These are phyloP conservation scores for Leptopilina clavipes DNA, from an alignment of 1,140 invertebrate genomes.

Conservation along the genomic window DNA sequence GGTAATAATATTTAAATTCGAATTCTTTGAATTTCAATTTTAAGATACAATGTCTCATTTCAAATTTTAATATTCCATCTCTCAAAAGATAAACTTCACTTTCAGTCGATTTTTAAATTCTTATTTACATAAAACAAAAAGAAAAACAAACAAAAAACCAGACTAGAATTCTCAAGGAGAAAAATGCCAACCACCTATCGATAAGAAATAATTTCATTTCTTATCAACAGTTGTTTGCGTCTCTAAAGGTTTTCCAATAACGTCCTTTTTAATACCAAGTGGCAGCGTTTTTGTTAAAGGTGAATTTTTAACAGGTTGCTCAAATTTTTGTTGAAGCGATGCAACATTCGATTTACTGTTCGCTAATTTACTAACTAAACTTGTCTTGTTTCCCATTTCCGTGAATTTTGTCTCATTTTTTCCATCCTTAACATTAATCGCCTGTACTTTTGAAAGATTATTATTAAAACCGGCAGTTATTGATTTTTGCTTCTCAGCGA, in stretches of 20 bases:
- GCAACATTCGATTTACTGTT: conserved; percentile 81
- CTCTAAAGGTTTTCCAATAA: conserved; percentile 44
- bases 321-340: conserved; percentile 84
- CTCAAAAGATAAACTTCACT: background rate
- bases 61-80: no score
- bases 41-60: no score
- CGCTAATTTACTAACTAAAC: conserved; percentile 63
- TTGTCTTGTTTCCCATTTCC: conserved; percentile 57
- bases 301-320: conserved; percentile 63
- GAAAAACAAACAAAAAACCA: background rate
- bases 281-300: background rate
- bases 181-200: background rate
- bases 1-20: no score
- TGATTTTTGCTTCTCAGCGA: conserved; percentile 64
- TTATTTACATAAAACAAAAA: conserved; percentile 37
- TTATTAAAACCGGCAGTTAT: conserved; percentile 56
- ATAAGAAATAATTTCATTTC: conserved; percentile 33
- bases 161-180: conserved; percentile 48
- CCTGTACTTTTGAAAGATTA: conserved; percentile 55
- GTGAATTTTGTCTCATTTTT: conserved; percentile 49
- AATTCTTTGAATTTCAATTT: no score
- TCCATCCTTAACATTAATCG: conserved; percentile 38
- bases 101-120: conserved; percentile 11
- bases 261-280: conserved; percentile 44
- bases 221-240: conserved; percentile 11